Evolutionary conservation across 2,113 vertebrate genomes (phyloP), one percentile per base, ranked within the genome.

Genomic region (Cyprinodon variegatus): DNA sequence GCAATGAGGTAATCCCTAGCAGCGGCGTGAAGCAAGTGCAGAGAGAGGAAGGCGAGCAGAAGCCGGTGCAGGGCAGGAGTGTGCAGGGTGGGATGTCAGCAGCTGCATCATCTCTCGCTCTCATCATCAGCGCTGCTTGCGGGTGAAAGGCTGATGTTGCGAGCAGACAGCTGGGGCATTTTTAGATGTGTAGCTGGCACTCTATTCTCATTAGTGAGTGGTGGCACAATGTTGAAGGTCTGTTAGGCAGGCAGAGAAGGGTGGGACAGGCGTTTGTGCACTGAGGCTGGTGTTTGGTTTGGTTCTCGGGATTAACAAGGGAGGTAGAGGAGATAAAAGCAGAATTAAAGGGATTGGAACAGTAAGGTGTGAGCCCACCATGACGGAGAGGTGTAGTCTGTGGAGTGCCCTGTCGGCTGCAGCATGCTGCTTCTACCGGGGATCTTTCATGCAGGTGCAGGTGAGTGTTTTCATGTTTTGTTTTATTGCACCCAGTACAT

Each of bases 371-470:
- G 88, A 64, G 57, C 87, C 90, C 87, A 93, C 88, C 92, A 99
- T 98, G 97, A 98, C 96, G 62, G 97, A 99, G 90, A 93, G 97
- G 73, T 98, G 97, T 93, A 99, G 97, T 94, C 95, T 98, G 85
- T 99, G 97, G 97, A 98, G 97, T 78, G 97, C 97, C 66, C 94
- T 99, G 90, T 99, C 97, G 39, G 97, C 97, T 11, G 97, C 97
- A 57, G 97, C 97, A 62, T 99, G 97, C 96, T 98, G 97, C 94
- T 99, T 99, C 94, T 99, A 98, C 95, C 95, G 97, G 68, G 97
- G 97, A 73, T 98, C 97, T 74, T 97, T 98, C 94, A 97, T 99
- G 96, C 97, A 99, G 94, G 97, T 99, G 93, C 97, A 98, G 97
- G 97, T 98, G 94, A 96, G 96, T 89, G 90, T 45, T 60, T 41